Evolutionary conservation across 2,797 vertebrate species (phyloP).

Genomic region (Tapera naevia): DNA sequence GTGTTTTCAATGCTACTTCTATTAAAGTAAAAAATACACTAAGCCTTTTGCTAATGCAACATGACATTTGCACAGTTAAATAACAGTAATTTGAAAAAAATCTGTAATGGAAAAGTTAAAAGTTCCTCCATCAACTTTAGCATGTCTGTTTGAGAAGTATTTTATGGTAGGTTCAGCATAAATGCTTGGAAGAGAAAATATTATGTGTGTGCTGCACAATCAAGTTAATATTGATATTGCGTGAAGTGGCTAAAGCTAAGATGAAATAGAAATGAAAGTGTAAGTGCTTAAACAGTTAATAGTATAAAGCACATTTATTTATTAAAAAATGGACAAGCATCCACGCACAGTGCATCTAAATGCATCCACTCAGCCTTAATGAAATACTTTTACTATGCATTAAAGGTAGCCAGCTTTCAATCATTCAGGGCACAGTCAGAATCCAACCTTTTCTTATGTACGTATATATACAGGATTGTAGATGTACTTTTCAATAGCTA

Average conservation of each 20-base stretch:
- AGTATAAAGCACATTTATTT: conserved; percentile 61
- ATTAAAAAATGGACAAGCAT: conserved; percentile 55
- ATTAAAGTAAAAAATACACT: neutral
- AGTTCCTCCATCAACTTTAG: conserved; percentile 31
- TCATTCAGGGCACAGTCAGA: conserved; percentile 35
- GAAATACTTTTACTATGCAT: conserved; percentile 53
- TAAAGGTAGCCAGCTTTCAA: conserved; percentile 48
- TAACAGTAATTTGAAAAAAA: conserved; percentile 60
- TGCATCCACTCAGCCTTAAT: conserved; percentile 60
- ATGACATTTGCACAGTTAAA: conserved; percentile 55
- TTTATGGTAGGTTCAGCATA: neutral
- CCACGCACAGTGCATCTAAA: conserved; percentile 42
- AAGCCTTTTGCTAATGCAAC: conserved; percentile 57
- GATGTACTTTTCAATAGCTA: neutral
- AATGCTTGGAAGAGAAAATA: conserved; percentile 34
- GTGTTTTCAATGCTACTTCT: conserved; percentile 44
- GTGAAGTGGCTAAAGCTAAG: neutral
- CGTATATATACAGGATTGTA: neutral
- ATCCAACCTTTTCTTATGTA: neutral
- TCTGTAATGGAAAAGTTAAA: conserved; percentile 54
- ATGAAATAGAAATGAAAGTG: conserved; percentile 18
- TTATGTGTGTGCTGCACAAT: conserved; percentile 1
- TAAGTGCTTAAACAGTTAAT: conserved; percentile 59
- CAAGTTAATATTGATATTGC: conserved; percentile 51
- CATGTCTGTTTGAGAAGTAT: neutral